Conservation (phyloP, 2,888 invertebrate species). For the Hirudinaria manillensis region DNA sequence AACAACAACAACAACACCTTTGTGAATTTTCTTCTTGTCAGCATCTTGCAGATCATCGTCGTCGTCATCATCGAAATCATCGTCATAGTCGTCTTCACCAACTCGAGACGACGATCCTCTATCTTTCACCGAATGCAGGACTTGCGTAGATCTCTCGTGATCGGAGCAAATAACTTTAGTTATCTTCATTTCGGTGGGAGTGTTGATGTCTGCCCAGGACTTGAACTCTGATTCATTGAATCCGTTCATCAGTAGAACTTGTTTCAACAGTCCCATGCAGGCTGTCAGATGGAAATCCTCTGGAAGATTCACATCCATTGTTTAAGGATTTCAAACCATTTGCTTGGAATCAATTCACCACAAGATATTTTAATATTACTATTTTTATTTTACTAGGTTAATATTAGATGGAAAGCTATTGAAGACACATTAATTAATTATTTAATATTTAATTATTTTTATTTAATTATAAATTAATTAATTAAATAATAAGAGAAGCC, state of each 20-base stretch:
- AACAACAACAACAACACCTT: conserved; percentile 7
- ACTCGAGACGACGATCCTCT: no score
- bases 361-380: not conserved
- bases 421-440: not conserved
- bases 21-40: not conserved
- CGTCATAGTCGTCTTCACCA: not conserved
- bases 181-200: no score
- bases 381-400: no score
- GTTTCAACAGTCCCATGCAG: conserved; percentile 39
- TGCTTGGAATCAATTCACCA: not conserved
- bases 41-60: not conserved
- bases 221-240: not conserved
- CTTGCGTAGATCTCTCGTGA: no score
- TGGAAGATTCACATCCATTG: conserved; percentile 28
- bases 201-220: no score
- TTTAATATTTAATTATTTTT: not conserved
- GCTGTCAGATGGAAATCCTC: conserved; percentile 41
- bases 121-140: no score
- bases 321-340: not conserved
- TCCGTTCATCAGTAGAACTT: conserved; percentile 32
- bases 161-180: no score
- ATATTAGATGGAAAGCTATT: no score
- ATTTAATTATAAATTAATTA: not conserved
- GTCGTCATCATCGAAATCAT: conserved; percentile 13
- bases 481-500: no score